These are phyloP conservation scores for Hyposmocoma kahamanoa DNA, from an alignment of 1,140 invertebrate species.

Conservation along the genomic window DNA sequence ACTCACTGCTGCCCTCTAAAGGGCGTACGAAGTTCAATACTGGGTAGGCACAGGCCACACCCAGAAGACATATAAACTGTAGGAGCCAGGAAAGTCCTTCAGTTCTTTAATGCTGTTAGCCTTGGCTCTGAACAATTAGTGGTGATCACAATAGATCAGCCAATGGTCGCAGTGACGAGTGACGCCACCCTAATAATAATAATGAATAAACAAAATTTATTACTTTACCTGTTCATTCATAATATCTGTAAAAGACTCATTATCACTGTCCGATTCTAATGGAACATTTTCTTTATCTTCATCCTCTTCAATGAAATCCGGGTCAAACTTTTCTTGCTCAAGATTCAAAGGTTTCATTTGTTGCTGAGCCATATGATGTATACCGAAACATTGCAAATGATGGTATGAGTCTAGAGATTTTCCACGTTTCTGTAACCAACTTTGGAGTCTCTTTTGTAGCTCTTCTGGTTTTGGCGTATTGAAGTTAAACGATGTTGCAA, in stretches of 20 bases:
- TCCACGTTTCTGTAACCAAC: constrained; percentile 68
- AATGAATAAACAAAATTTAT: no score
- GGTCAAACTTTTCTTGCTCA: constrained; percentile 22
- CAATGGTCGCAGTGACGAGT: no score
- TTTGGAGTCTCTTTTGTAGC: constrained; percentile 57
- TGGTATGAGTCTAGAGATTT: constrained; percentile 68
- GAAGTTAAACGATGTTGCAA: constrained; percentile 50
- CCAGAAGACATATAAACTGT: no score
- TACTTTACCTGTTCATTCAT: constrained; percentile 39
- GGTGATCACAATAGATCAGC: no score
- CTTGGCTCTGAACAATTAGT: no score
- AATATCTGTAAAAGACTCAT: constrained; percentile 56
- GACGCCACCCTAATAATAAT: no score
- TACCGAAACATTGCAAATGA: constrained; percentile 72
- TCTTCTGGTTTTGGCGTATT: constrained; percentile 60
- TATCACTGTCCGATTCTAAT: constrained; percentile 56
- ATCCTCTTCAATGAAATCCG: no score
- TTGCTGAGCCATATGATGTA: constrained; percentile 40
- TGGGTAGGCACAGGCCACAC: no score
- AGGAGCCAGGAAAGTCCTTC: no score
- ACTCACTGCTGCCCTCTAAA: no score
- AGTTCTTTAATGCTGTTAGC: no score
- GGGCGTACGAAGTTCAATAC: no score
- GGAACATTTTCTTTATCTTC: constrained; percentile 75
- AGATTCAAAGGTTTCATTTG: constrained; percentile 17